These are phyloP conservation scores for Takifugu flavidus DNA, from an alignment of 2,113 vertebrate genomes.

Conservation along the genomic window DNA sequence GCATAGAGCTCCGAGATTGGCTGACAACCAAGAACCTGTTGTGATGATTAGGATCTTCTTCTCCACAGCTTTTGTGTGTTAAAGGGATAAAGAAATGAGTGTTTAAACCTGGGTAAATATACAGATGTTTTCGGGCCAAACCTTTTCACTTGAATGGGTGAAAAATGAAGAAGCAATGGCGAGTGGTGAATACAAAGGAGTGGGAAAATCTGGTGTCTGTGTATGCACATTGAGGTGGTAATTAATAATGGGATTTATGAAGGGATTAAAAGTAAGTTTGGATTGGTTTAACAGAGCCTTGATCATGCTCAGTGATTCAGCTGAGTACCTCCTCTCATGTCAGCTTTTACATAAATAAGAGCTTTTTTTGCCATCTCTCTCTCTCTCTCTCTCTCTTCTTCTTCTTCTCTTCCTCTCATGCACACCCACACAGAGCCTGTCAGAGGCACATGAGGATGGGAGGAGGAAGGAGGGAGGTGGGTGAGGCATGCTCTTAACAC, in stretches of 20 bases:
- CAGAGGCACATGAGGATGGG: slow-evolving; percentile 74
- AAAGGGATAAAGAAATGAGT: neutral
- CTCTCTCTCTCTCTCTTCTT: slow-evolving; percentile 55
- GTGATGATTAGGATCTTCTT: slow-evolving; percentile 37
- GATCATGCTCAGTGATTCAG: slow-evolving; percentile 63
- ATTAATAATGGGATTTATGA: neutral
- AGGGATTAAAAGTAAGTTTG: slow-evolving; percentile 14
- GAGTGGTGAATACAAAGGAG: too few species aligned
- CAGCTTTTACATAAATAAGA: slow-evolving; percentile 79
- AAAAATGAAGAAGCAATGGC: neutral
- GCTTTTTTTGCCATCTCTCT: slow-evolving; percentile 59
- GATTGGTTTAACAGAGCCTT: slow-evolving; percentile 51
- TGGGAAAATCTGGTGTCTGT: too few species aligned
- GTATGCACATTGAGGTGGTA: neutral
- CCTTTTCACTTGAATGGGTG: neutral
- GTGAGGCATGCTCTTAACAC: slow-evolving; percentile 70
- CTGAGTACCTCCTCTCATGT: slow-evolving; percentile 71
- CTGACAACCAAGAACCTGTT: slow-evolving; percentile 43
- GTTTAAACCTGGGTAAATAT: neutral
- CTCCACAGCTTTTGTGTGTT: slow-evolving; percentile 21
- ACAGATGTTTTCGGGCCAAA: too few species aligned
- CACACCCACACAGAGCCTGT: slow-evolving; percentile 80
- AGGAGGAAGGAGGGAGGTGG: slow-evolving; percentile 72
- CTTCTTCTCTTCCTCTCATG: slow-evolving; percentile 65
- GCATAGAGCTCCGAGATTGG: slow-evolving; percentile 38